Evolutionary conservation across 2,888 invertebrate genomes (phyloP).

Genomic region (Antitype chi): DNA sequence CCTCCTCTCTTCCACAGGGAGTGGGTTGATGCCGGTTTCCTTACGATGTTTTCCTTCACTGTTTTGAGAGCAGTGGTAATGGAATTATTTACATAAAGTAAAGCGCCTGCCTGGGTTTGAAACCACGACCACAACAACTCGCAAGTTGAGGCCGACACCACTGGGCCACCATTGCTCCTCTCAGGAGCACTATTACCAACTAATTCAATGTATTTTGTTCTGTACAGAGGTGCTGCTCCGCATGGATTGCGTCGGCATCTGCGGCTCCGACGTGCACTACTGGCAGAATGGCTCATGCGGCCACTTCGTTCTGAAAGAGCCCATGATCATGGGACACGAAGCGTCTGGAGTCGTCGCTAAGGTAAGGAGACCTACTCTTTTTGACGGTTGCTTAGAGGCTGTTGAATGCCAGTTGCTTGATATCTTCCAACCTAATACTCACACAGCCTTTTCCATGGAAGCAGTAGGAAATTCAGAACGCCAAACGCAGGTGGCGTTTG

Average conservation of each 20-base stretch:
- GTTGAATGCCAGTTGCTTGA: neutral
- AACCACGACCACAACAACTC: too few species aligned
- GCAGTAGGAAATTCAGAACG: neutral
- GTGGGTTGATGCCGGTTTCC: too few species aligned
- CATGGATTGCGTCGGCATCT: conserved; percentile 99
- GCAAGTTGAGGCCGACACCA: too few species aligned
- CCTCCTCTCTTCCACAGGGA: too few species aligned
- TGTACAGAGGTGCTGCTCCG: conserved; percentile 95
- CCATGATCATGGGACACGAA: conserved; percentile 99
- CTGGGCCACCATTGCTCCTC: too few species aligned
- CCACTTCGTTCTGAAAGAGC: conserved; percentile 95
- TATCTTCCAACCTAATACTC: neutral
- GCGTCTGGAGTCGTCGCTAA: conserved; percentile 95
- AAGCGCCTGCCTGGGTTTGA: too few species aligned
- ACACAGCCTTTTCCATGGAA: neutral
- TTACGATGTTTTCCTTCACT: too few species aligned
- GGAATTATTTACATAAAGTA: too few species aligned
- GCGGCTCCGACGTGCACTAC: conserved; percentile 99
- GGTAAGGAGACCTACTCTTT: conserved; percentile 83
- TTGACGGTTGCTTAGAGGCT: neutral
- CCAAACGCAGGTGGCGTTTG: neutral
- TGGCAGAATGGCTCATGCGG: conserved; percentile 96
- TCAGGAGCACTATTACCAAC: neutral
- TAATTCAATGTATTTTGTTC: neutral
- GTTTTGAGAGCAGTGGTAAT: too few species aligned